phyloP scores from a whole-genome alignment of 2,888 invertebrate genomes.

The Acanthosepion lycidas region DNA sequence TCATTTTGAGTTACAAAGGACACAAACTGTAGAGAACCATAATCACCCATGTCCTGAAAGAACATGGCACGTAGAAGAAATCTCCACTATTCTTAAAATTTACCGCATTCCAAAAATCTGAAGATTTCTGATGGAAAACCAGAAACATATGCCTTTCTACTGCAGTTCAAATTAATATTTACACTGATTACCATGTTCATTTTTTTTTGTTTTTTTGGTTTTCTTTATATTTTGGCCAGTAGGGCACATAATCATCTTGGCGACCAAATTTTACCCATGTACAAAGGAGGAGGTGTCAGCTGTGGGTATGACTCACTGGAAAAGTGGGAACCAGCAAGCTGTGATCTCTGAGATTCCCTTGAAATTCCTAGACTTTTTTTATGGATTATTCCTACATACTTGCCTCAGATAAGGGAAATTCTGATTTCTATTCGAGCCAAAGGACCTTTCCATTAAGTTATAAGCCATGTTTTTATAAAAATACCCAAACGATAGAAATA shows the following conservation, averaged over 20 bases:
- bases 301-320: constrained; percentile 18
- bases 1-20: no score
- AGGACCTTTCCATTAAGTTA: constrained; percentile 8
- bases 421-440: background rate
- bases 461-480: background rate
- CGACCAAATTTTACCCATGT: background rate
- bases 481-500: background rate
- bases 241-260: background rate
- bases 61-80: no score
- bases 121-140: no score
- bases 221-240: no score
- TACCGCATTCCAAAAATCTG: no score
- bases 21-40: no score
- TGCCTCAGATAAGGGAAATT: background rate
- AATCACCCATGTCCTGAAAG: no score
- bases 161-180: no score
- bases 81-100: no score
- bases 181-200: no score
- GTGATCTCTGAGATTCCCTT: background rate
- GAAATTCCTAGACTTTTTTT: constrained; percentile 11
- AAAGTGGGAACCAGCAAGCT: constrained; percentile 1
- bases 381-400: constrained; percentile 2
- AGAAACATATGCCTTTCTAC: no score
- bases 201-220: no score
- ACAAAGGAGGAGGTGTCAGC: constrained; percentile 12